Conservation (phyloP, 2,797 vertebrate genomes). For the Hydrolagus colliei region DNA sequence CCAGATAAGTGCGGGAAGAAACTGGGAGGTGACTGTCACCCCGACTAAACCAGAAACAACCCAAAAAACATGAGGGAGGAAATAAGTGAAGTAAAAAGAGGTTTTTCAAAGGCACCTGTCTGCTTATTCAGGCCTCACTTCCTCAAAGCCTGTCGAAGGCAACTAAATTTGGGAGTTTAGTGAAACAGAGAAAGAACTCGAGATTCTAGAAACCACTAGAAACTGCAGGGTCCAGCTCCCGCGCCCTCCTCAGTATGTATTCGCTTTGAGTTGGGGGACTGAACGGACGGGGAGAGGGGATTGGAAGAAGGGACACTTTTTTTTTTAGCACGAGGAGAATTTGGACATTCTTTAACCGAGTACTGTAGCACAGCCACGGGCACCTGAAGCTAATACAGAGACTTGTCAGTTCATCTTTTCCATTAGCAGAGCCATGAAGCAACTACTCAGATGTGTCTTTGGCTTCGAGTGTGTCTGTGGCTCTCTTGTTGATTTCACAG, state of each 20-base stretch:
- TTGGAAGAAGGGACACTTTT: too few species aligned
- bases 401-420: background rate
- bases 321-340: background rate
- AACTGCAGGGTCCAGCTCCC: background rate
- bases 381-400: too few species aligned
- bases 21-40: background rate
- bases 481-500: background rate
- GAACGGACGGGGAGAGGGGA: too few species aligned
- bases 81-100: background rate
- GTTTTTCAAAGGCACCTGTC: background rate
- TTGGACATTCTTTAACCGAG: background rate
- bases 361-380: background rate
- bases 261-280: too few species aligned
- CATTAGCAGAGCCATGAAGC: too few species aligned
- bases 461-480: background rate
- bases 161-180: background rate
- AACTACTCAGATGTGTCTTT: background rate
- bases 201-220: too few species aligned
- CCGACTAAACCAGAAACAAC: background rate
- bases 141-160: background rate
- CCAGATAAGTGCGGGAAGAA: too few species aligned
- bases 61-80: background rate
- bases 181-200: background rate
- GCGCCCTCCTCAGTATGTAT: background rate
- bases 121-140: background rate